phyloP scores from a whole-genome alignment of 2,888 invertebrate genomes.

The Elmis aenea region DNA sequence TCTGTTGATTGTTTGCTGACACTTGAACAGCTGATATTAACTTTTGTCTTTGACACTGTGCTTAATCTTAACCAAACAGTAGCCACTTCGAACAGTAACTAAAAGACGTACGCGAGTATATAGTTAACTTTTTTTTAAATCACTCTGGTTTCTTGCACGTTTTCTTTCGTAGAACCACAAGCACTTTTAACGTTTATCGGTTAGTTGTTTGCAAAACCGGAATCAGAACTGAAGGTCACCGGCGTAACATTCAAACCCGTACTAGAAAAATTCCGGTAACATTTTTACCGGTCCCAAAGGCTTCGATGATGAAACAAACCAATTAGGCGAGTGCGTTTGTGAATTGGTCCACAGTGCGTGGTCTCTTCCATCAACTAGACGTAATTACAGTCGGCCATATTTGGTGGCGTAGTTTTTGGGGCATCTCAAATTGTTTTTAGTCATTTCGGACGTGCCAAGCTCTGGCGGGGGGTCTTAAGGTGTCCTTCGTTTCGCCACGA shows the following conservation, averaged over 20 bases:
- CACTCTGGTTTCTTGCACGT: no score
- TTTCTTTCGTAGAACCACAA: no score
- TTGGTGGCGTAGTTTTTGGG: conserved; percentile 14
- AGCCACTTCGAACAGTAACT: conserved; percentile 15
- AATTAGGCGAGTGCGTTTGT: neutral
- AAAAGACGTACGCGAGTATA: no score
- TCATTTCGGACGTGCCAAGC: conserved; percentile 3
- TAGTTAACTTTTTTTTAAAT: no score
- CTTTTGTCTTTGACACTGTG: conserved; percentile 29
- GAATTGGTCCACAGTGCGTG: conserved; percentile 8
- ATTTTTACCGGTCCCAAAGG: no score
- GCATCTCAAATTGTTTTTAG: conserved; percentile 12
- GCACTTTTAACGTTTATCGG: conserved; percentile 20
- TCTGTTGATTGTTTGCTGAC: conserved; percentile 30
- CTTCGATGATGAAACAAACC: no score
- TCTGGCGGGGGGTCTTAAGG: no score
- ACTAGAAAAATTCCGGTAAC: conserved; percentile 16
- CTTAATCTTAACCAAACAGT: conserved; percentile 20
- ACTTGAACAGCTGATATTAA: conserved; percentile 24
- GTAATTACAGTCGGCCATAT: conserved; percentile 16
- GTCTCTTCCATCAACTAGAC: conserved; percentile 7
- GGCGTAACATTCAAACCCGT: conserved; percentile 17
- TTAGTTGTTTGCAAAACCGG: conserved; percentile 21
- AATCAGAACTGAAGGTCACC: conserved; percentile 20
- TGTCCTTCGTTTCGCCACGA: no score